Conservation (phyloP, 2,113 vertebrate genomes). For the Circaetus gallicus region DNA sequence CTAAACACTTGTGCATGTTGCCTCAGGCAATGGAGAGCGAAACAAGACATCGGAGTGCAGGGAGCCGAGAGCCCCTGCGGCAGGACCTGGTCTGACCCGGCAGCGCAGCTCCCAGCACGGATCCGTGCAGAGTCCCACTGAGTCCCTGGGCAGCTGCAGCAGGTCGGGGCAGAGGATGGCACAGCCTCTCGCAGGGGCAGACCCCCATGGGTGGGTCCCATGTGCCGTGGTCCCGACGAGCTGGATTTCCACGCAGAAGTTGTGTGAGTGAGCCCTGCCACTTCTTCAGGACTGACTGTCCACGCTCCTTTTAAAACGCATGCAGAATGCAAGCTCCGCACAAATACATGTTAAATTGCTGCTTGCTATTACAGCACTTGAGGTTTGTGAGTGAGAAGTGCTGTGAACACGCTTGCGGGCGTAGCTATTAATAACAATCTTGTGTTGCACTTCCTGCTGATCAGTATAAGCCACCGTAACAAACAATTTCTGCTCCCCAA, state of each 20-base stretch:
- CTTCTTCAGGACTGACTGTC: too few relatives aligned
- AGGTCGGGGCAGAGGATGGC: neutral
- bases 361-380: fast-evolving
- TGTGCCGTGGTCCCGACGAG: fast-evolving
- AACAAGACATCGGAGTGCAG: fast-evolving
- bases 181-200: neutral
- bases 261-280: neutral
- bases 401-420: fast-evolving
- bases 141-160: neutral
- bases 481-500: neutral
- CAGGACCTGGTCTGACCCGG: neutral
- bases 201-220: neutral
- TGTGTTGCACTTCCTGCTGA: neutral
- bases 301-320: neutral
- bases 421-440: fast-evolving
- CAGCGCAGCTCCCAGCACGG: neutral
- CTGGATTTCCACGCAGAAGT: fast-evolving
- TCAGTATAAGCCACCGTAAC: neutral
- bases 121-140: neutral
- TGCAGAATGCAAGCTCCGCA: neutral
- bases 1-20: fast-evolving
- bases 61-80: fast-evolving
- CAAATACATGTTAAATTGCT: fast-evolving
- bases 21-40: neutral
- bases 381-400: fast-evolving